phyloP scores from a whole-genome alignment of 2,113 vertebrate genomes.

The Podiceps cristatus region DNA sequence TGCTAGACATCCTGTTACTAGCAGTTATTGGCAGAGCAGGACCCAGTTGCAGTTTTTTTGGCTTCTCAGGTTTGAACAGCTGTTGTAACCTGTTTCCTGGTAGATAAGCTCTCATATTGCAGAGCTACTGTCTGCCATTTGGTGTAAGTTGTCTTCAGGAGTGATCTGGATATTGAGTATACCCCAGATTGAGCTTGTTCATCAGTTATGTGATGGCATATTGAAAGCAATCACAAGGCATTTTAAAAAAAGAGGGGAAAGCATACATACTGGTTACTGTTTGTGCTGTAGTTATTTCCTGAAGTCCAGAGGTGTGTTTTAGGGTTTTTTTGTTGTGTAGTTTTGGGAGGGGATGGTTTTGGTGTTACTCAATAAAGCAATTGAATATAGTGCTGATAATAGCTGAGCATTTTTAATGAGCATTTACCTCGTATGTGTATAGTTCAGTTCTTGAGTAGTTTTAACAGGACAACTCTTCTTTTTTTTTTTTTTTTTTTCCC shows the following conservation, averaged over 20 bases:
- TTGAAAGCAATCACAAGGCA: not conserved
- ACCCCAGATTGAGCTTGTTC: not conserved
- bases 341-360: accelerated
- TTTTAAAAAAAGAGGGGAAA: not conserved
- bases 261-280: accelerated
- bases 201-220: not conserved
- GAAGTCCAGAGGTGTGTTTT: not conserved
- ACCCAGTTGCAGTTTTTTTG: not conserved
- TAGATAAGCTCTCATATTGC: not conserved
- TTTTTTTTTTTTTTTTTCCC: not conserved
- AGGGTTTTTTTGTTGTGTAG: not conserved
- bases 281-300: not conserved
- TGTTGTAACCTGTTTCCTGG: not conserved
- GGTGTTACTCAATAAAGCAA: not conserved
- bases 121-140: not conserved
- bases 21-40: not conserved
- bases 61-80: not conserved
- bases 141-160: not conserved
- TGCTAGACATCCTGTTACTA: accelerated
- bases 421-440: not conserved
- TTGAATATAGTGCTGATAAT: not conserved
- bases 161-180: not conserved
- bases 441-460: not conserved
- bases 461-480: not conserved
- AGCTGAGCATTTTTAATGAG: not conserved